These are phyloP conservation scores for Polyergus mexicanus DNA, from an alignment of 1,140 invertebrate species.

Conservation along the genomic window DNA sequence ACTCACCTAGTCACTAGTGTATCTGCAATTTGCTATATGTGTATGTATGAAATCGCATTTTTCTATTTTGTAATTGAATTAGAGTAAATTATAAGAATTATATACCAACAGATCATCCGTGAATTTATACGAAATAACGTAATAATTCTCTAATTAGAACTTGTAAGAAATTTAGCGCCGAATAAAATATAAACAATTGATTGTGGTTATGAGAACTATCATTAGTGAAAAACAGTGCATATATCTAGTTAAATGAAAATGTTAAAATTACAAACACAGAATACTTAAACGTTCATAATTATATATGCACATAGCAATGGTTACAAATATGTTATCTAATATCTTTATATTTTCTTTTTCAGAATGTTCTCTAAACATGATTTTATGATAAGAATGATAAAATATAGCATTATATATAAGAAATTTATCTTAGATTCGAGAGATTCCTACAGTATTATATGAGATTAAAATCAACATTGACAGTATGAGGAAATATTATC, in stretches of 20 bases:
- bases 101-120: neutral
- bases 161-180: neutral
- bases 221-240: neutral
- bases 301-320: neutral
- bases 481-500: conserved; percentile 92
- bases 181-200: neutral
- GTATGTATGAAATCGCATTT: neutral
- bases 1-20: no score
- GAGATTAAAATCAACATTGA: conserved; percentile 6
- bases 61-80: conserved; percentile 1
- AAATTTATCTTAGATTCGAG: neutral
- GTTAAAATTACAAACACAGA: neutral
- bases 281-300: neutral
- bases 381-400: conserved; percentile 9
- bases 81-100: conserved; percentile 8
- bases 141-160: neutral
- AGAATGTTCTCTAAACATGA: neutral
- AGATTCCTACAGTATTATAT: conserved; percentile 9
- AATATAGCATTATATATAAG: neutral
- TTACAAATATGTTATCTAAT: neutral
- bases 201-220: conserved; percentile 9
- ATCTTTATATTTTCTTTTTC: neutral
- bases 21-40: neutral
- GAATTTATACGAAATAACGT: neutral
- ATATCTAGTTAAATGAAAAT: neutral